Evolutionary conservation across 2,797 vertebrate genomes (phyloP).

Genomic region (Megaceryle alcyon): DNA sequence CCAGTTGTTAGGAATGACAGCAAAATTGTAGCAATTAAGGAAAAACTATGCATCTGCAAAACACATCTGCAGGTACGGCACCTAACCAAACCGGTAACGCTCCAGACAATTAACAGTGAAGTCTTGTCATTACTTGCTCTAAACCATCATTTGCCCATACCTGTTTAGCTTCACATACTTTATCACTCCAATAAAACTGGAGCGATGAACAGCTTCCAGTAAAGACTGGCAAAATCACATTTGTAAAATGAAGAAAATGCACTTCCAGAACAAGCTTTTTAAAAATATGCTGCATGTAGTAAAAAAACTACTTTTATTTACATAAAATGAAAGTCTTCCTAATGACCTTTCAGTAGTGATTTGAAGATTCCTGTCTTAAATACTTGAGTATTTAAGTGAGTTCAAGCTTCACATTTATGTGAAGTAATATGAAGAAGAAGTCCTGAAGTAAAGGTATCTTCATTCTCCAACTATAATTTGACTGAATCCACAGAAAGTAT

Average conservation of each 20-base stretch:
- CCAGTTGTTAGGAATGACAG: background rate
- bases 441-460: background rate
- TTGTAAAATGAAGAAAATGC: background rate
- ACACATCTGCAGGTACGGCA: background rate
- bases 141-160: background rate
- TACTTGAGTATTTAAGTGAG: background rate
- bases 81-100: constrained; percentile 35
- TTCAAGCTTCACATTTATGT: background rate
- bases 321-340: background rate
- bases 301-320: background rate
- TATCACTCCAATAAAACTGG: background rate
- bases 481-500: background rate
- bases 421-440: background rate
- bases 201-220: background rate
- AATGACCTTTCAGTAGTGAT: background rate
- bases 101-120: background rate
- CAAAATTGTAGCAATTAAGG: background rate
- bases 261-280: background rate
- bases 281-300: background rate
- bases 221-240: background rate
- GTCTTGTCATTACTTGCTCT: constrained; percentile 26
- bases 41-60: background rate
- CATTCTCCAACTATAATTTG: background rate
- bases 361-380: background rate
- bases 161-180: background rate